A percentile compares a stretch with the other conserved stretches of the same genome.
These are phyloP conservation scores for Ptilodon capucinus DNA, from an alignment of 2,888 invertebrate species.

Conservation along the genomic window DNA sequence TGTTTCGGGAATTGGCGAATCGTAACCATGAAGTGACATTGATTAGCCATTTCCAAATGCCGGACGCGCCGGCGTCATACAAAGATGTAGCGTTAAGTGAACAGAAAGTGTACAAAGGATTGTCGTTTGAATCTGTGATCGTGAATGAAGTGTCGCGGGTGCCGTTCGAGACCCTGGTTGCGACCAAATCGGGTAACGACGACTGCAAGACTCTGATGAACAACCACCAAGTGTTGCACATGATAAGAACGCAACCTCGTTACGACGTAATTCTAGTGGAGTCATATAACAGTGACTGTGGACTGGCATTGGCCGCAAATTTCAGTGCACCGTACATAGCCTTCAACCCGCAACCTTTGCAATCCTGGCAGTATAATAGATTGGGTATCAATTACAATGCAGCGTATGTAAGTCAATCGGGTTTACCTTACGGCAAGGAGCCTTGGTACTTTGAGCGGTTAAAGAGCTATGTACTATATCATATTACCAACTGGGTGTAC, in stretches of 20 bases:
- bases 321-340: conserved; percentile 85
- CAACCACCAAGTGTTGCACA: conserved; percentile 78
- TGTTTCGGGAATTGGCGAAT: conserved; percentile 76
- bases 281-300: conserved; percentile 89
- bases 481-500: conserved; percentile 72
- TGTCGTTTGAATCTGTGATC: conserved; percentile 76
- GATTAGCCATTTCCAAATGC: conserved; percentile 75
- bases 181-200: conserved; percentile 75
- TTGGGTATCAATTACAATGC: conserved; percentile 79
- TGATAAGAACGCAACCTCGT: conserved; percentile 72
- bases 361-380: conserved; percentile 80
- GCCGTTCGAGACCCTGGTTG: conserved; percentile 73
- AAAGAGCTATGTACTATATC: conserved; percentile 66
- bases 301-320: conserved; percentile 85
- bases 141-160: conserved; percentile 72
- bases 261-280: conserved; percentile 89
- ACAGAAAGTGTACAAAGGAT: conserved; percentile 64
- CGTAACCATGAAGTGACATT: conserved; percentile 80
- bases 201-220: conserved; percentile 76
- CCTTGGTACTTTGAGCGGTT: conserved; percentile 75
- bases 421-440: conserved; percentile 67
- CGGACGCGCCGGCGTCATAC: conserved; percentile 74
- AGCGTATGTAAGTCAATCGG: conserved; percentile 71
- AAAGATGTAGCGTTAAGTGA: conserved; percentile 78
- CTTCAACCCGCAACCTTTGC: conserved; percentile 79